Conservation (phyloP, 2,113 vertebrate species). For the Hypomesus transpacificus region DNA sequence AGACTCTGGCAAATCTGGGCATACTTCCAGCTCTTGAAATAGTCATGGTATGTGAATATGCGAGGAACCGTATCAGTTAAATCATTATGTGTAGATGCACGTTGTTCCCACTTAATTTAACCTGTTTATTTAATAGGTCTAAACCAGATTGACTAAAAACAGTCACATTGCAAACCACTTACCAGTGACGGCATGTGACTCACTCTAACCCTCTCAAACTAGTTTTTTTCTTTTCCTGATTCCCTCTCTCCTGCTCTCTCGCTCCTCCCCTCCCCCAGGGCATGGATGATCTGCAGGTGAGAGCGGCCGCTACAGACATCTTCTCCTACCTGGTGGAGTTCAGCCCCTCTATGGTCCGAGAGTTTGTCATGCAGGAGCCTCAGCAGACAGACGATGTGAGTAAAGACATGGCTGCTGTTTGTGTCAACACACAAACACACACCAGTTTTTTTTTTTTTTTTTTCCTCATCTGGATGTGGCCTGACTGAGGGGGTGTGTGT, state of each 20-base stretch:
- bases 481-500: not conserved
- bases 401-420: constrained; percentile 11
- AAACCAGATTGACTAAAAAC: no score
- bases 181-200: no score
- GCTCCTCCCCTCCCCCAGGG: constrained; percentile 68
- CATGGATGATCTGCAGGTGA: constrained; percentile 97
- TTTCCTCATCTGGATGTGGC: not conserved
- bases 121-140: no score
- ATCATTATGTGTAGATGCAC: no score
- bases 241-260: not conserved
- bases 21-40: constrained; percentile 98
- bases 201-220: not conserved
- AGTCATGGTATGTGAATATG: constrained; percentile 82
- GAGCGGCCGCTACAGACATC: constrained; percentile 96
- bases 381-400: constrained; percentile 98
- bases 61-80: not conserved
- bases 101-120: no score
- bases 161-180: no score
- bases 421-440: no score
- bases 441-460: no score
- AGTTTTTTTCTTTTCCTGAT: not conserved
- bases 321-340: constrained; percentile 99
- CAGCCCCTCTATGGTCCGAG: constrained; percentile 97
- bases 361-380: constrained; percentile 99
- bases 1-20: constrained; percentile 93